A percentile compares a stretch with the other conserved stretches of the same genome.
These are phyloP conservation scores for chimpanzee (Pan troglodytes) DNA, from an alignment of 2,113 vertebrate species.

Conservation along the genomic window DNA sequence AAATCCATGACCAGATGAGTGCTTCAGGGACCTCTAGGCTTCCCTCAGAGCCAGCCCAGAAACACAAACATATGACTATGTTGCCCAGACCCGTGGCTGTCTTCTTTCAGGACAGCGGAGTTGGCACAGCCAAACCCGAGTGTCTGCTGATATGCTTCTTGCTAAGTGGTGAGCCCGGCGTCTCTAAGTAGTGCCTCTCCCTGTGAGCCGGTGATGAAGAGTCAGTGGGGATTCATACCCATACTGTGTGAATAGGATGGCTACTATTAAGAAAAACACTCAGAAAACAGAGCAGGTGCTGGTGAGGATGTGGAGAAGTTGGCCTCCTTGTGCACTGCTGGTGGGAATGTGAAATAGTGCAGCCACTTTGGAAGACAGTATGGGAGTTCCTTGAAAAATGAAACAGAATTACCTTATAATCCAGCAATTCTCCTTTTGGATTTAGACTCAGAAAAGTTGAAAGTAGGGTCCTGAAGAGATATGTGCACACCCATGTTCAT, in stretches of 20 bases:
- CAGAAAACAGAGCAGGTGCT: background rate
- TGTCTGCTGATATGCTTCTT: background rate
- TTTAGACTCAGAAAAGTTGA: background rate
- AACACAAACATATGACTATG: background rate
- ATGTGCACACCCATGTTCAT: background rate
- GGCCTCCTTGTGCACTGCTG: background rate
- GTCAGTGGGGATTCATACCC: background rate
- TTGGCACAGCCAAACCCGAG: too few relatives aligned
- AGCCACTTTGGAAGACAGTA: background rate
- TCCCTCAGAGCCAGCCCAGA: background rate
- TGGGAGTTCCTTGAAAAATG: background rate
- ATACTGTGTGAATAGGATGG: background rate
- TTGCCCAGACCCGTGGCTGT: fast-evolving
- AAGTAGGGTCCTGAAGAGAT: background rate
- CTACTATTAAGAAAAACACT: background rate
- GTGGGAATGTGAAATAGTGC: background rate
- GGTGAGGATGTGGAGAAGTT: background rate
- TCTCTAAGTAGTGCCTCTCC: background rate
- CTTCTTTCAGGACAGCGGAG: background rate
- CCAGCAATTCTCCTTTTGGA: background rate
- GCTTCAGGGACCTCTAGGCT: background rate
- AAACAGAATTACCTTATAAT: background rate
- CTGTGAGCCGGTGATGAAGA: background rate
- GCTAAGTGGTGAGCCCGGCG: background rate
- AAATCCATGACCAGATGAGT: background rate